Percentiles rank a stretch among this genome's conserved stretches.
These are phyloP conservation scores for Tachysurus fulvidraco DNA, from an alignment of 2,113 vertebrate genomes.

Conservation along the genomic window DNA sequence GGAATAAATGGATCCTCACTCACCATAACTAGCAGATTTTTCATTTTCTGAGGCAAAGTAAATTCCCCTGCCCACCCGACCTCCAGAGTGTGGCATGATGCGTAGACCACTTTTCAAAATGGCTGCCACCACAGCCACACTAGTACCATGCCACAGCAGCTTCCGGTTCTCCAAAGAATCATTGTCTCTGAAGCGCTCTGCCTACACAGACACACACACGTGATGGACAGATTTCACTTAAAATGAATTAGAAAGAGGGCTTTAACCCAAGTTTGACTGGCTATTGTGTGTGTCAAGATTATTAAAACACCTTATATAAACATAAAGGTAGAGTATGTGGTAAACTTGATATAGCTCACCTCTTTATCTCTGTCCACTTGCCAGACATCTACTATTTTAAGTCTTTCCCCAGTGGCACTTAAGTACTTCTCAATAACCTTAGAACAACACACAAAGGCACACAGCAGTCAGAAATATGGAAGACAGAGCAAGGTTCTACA, in stretches of 20 bases:
- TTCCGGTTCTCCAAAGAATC: slow-evolving; percentile 78
- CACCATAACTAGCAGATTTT: slow-evolving; percentile 85
- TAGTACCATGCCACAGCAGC: slow-evolving; percentile 91
- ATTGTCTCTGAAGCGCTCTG: slow-evolving; percentile 71
- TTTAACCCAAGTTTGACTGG: not conserved
- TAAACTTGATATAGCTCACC: slow-evolving; percentile 68
- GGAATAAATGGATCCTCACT: slow-evolving; percentile 69
- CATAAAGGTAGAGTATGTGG: not conserved
- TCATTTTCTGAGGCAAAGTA: slow-evolving; percentile 90
- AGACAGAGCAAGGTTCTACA: too few species aligned
- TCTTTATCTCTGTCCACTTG: slow-evolving; percentile 78
- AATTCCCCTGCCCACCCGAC: slow-evolving; percentile 83
- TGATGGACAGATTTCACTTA: not conserved
- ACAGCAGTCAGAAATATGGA: not conserved
- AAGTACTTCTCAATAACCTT: slow-evolving; percentile 84
- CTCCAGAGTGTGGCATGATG: slow-evolving; percentile 91
- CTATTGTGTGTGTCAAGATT: not conserved
- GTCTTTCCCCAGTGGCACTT: slow-evolving; percentile 60
- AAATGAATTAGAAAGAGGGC: not conserved
- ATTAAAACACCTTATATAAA: not conserved
- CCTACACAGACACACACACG: slow-evolving; percentile 66
- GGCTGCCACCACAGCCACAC: slow-evolving; percentile 82
- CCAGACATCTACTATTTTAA: slow-evolving; percentile 81
- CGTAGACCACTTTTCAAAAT: slow-evolving; percentile 89
- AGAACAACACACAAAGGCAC: slow-evolving; percentile 36